A percentile compares a stretch with the other conserved stretches of the same genome.
Conservation (phyloP, 1,140 invertebrate species). For the Coboldia fuscipes region DNA sequence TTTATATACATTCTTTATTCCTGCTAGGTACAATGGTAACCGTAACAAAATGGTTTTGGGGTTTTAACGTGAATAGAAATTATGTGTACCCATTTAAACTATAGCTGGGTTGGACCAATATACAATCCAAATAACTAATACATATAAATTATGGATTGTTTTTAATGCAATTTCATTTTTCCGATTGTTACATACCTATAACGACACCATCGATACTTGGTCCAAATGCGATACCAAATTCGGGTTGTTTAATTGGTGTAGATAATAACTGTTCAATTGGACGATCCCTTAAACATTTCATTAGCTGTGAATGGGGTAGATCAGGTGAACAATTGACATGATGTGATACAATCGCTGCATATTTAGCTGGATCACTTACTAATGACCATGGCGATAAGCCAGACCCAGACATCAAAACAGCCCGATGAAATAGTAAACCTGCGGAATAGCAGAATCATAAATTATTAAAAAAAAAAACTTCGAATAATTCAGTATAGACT, state of each 20-base stretch:
- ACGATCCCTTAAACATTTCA: conserved; percentile 64
- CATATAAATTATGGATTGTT: no score
- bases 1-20: no score
- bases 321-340: conserved; percentile 71
- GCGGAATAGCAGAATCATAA: conserved; percentile 15
- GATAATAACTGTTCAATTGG: conserved; percentile 50
- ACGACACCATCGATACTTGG: conserved; percentile 83
- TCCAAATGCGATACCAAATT: conserved; percentile 72
- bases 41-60: no score
- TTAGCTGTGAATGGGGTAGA: conserved; percentile 42
- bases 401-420: conserved; percentile 86
- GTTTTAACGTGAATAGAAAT: no score
- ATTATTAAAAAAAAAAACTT: no score
- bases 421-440: conserved; percentile 81
- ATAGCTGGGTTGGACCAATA: no score
- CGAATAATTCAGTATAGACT: no score
- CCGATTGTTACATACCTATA: conserved; percentile 54
- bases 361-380: conserved; percentile 66
- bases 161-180: no score
- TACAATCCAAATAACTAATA: no score
- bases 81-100: no score
- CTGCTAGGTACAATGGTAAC: no score
- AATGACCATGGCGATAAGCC: conserved; percentile 84
- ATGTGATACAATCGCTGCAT: conserved; percentile 65
- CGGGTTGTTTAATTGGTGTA: conserved; percentile 52